Base-by-base conservation (phyloP, 2,797 vertebrate species). In the Hybognathus amarus region DNA sequence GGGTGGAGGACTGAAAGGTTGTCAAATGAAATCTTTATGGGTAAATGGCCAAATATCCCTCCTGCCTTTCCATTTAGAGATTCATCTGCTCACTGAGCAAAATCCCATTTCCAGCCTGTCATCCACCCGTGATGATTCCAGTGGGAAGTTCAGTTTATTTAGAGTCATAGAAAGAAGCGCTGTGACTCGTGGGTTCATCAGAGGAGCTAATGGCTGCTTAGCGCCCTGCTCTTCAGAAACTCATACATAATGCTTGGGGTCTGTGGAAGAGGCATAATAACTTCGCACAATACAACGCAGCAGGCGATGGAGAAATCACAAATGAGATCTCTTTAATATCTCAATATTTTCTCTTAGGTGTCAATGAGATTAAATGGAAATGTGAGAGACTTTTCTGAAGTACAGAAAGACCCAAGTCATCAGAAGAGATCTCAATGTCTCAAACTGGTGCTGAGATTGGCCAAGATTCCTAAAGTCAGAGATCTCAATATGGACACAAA, bases 21-120 rank as follows among this genome's bases (percentile, higher is more conserved):
- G 93, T 91, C 87, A 90, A 92, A 92, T 93, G 87, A 92, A 90
- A 91, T 88, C 88, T 87, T 86, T 88, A 85, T 70, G 67, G 85
- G 91, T 91, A 91, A 90, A 88, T 75, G 83, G 85, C 78, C 87
- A 91, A 91, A 93, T 90, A 87, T 89, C 59, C 76, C 76, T 45
- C 68, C 20, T 63, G 79, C 56, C 69, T 33, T 38, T 27, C 30
- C 68, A 18, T 45, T 73, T 83, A 69, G 22, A 38, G 66, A 27
- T 33, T 83, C 82, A 47, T 77, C 66, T 9, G 40, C 50, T 36
- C 50, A 1, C 22, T 24, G n/a, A 22, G 18, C 4, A 6, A 69
- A 83, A 68, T 61, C 63, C 61, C 38, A 78, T 78, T 78, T 78
- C 64, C 64, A 70, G 24, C 13, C 50, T 78, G 82, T 78, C 59